phyloP scores from a whole-genome alignment of 2,113 vertebrate species.

The Alligator mississippiensis region DNA sequence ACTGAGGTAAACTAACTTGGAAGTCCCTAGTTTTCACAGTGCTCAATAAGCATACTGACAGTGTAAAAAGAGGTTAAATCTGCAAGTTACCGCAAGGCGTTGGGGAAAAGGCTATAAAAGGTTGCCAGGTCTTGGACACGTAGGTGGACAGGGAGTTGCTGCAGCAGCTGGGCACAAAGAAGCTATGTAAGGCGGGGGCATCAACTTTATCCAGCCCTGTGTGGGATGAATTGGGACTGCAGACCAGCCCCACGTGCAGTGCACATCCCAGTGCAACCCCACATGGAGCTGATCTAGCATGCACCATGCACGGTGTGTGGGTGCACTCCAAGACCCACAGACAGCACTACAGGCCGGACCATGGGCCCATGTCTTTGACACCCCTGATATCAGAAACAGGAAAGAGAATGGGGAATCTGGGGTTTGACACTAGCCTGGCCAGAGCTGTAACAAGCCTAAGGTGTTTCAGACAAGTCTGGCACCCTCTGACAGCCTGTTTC shows the following conservation, averaged over 20 bases:
- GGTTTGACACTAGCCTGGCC: fast-evolving
- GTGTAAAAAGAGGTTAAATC: background rate
- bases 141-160: fast-evolving
- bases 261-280: too few species aligned
- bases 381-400: background rate
- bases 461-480: too few species aligned
- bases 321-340: too few species aligned
- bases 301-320: too few species aligned
- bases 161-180: background rate
- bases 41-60: background rate
- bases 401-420: background rate
- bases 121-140: background rate
- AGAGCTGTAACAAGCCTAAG: too few species aligned
- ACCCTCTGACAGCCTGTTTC: too few species aligned
- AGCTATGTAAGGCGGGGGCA: background rate
- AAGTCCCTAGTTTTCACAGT: background rate
- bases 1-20: background rate
- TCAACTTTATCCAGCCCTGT: background rate
- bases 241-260: too few species aligned
- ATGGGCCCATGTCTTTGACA: too few species aligned
- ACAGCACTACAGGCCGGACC: too few species aligned
- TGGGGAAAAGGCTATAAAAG: background rate
- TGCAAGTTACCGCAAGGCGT: background rate
- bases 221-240: too few species aligned
- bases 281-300: too few species aligned